Percentiles rank a stretch among this genome's conserved stretches.
These are phyloP conservation scores for Contarinia nasturtii DNA, from an alignment of 1,140 invertebrate genomes.

Conservation along the genomic window DNA sequence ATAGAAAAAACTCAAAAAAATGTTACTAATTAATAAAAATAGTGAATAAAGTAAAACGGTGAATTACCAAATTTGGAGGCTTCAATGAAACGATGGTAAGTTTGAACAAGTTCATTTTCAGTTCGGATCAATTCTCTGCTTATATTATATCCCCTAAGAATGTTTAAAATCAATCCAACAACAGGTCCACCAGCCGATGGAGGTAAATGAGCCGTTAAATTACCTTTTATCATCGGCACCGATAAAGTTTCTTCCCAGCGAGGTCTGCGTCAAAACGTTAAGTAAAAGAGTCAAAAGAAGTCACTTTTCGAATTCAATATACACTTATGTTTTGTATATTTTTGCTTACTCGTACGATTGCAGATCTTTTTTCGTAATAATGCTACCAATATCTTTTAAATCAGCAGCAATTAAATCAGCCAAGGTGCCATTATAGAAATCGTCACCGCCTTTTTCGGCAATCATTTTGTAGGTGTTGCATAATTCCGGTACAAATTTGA, in stretches of 20 bases:
- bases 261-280: slow-evolving; percentile 18
- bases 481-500: slow-evolving; percentile 25
- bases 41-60: no score
- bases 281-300: background rate
- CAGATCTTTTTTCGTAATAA: slow-evolving; percentile 56
- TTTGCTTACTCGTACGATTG: slow-evolving; percentile 38
- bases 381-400: slow-evolving; percentile 44
- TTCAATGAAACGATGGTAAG: slow-evolving; percentile 76
- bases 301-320: no score
- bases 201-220: slow-evolving; percentile 41
- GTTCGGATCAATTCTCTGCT: slow-evolving; percentile 30
- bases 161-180: slow-evolving; percentile 60
- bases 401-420: slow-evolving; percentile 49
- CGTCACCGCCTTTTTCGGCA: slow-evolving; percentile 46
- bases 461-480: slow-evolving; percentile 53
- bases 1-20: no score
- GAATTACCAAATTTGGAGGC: slow-evolving; percentile 55
- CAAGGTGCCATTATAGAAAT: slow-evolving; percentile 60
- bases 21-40: no score
- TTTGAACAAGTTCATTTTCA: slow-evolving; percentile 34
- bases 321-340: no score
- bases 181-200: slow-evolving; percentile 66
- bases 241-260: slow-evolving; percentile 23
- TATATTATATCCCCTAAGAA: slow-evolving; percentile 56
- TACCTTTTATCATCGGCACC: slow-evolving; percentile 25